Conservation (phyloP, 2,888 invertebrate genomes). For the Plemyria rubiginata region DNA sequence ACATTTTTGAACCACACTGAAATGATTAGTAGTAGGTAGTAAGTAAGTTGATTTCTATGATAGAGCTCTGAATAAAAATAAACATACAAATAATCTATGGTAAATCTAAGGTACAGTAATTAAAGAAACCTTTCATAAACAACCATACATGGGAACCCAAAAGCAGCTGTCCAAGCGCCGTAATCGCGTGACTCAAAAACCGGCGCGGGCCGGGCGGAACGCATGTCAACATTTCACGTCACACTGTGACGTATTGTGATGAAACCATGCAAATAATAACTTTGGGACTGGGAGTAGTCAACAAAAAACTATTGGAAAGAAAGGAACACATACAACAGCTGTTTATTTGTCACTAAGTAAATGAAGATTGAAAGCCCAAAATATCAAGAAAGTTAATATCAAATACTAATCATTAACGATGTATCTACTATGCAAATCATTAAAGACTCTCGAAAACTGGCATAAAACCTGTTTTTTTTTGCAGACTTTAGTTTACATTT, state of each 20-base stretch:
- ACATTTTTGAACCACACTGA: too few species aligned
- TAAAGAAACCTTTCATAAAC: conserved; percentile 35
- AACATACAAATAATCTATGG: too few species aligned
- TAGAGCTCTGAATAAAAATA: too few species aligned
- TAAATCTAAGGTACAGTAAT: not conserved
- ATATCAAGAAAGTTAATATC: too few species aligned
- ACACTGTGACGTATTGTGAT: conserved; percentile 47
- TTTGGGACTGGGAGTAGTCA: not conserved
- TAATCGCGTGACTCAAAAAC: conserved; percentile 60
- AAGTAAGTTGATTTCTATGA: too few species aligned
- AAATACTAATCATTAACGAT: too few species aligned
- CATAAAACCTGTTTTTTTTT: not conserved
- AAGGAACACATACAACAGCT: too few species aligned
- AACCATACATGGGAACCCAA: conserved; percentile 63
- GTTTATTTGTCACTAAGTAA: too few species aligned
- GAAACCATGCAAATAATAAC: not conserved
- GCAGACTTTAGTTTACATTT: not conserved
- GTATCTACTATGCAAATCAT: not conserved
- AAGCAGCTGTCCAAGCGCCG: conserved; percentile 53
- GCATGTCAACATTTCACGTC: not conserved
- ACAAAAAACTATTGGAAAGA: not conserved
- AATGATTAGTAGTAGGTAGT: too few species aligned
- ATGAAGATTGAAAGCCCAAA: too few species aligned
- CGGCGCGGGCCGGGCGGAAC: conserved; percentile 30
- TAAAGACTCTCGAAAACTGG: not conserved